Evolutionary conservation across 2,113 vertebrate genomes (phyloP).

Genomic region (Aphyosemion australe): DNA sequence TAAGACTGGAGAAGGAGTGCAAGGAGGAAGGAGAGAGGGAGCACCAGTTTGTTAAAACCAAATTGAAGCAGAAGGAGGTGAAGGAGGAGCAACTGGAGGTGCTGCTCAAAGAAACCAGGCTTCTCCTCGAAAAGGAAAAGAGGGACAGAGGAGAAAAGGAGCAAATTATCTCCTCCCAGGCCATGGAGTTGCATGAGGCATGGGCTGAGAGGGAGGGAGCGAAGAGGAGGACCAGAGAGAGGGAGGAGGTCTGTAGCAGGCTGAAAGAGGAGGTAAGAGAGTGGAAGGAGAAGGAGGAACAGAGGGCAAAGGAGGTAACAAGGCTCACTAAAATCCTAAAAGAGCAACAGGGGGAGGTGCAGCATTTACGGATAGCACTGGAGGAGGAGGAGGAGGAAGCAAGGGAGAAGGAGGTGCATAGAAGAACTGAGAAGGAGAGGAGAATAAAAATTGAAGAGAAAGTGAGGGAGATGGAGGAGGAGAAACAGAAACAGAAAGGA

Average conservation of each 20-base stretch:
- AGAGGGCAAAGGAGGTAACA: slow-evolving; percentile 4
- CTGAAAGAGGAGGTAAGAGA: slow-evolving; percentile 57
- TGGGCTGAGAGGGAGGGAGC: slow-evolving; percentile 2
- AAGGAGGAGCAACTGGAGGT: slow-evolving; percentile 36
- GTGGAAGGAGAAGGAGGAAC: slow-evolving; percentile 27
- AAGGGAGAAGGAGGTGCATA: slow-evolving; percentile 41
- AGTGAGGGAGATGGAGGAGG: slow-evolving; percentile 10
- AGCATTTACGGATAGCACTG: slow-evolving; percentile 25
- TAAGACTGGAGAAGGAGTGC: slow-evolving; percentile 33
- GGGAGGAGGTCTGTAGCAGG: slow-evolving; percentile 14
- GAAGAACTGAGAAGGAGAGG: slow-evolving; percentile 30
- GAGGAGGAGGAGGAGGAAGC: slow-evolving; percentile 40
- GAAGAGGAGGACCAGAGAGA: slow-evolving; percentile 24
- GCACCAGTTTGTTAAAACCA: slow-evolving; percentile 9
- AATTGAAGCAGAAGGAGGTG: slow-evolving; percentile 41
- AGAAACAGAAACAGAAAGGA: slow-evolving; percentile 8
- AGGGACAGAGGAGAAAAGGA: slow-evolving; percentile 42
- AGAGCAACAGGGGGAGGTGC: slow-evolving; percentile 38
- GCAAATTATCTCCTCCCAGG: slow-evolving; percentile 24
- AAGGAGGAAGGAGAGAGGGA: slow-evolving; percentile 33
- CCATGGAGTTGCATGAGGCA: slow-evolving; percentile 28
- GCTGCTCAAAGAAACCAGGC: slow-evolving; percentile 45
- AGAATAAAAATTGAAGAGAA: slow-evolving; percentile 20
- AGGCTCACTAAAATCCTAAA: slow-evolving; percentile 37
- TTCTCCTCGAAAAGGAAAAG: slow-evolving; percentile 43